phyloP scores from a whole-genome alignment of 2,797 vertebrate species.

The Poeciliopsis presidionis region DNA sequence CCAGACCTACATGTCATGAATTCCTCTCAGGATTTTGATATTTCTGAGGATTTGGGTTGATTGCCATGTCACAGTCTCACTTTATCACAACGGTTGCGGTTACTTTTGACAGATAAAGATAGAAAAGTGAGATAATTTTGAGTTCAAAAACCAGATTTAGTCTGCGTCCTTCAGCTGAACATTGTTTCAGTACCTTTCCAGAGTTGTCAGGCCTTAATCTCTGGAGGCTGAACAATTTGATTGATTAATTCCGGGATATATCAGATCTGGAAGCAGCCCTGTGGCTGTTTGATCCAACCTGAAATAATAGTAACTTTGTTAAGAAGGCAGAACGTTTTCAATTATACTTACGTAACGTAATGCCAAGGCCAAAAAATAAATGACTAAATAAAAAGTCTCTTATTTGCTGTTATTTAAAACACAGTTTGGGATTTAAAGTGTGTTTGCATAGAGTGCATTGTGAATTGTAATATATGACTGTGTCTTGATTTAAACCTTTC shows the following conservation, averaged over 20 bases:
- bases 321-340: background rate
- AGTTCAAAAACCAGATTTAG: constrained; percentile 2
- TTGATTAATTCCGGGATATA: constrained; percentile 1
- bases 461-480: background rate
- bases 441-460: background rate
- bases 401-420: background rate
- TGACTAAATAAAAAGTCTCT: background rate
- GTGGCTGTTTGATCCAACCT: background rate
- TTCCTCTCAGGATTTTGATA: constrained; percentile 21
- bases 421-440: background rate
- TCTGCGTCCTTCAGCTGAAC: constrained; percentile 2
- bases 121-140: background rate
- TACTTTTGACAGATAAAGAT: background rate
- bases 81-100: background rate
- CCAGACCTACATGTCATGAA: constrained; percentile 18
- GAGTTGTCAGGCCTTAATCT: background rate
- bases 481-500: too few species aligned
- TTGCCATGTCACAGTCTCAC: background rate
- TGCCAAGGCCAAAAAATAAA: background rate
- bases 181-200: background rate
- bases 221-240: background rate
- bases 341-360: background rate
- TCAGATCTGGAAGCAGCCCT: background rate
- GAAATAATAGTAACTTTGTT: constrained; percentile 7
- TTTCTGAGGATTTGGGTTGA: background rate